A percentile compares a stretch with the other conserved stretches of the same genome.
These are phyloP conservation scores for Meteorus sp. DNA, from an alignment of 1,140 invertebrate species.

Conservation along the genomic window DNA sequence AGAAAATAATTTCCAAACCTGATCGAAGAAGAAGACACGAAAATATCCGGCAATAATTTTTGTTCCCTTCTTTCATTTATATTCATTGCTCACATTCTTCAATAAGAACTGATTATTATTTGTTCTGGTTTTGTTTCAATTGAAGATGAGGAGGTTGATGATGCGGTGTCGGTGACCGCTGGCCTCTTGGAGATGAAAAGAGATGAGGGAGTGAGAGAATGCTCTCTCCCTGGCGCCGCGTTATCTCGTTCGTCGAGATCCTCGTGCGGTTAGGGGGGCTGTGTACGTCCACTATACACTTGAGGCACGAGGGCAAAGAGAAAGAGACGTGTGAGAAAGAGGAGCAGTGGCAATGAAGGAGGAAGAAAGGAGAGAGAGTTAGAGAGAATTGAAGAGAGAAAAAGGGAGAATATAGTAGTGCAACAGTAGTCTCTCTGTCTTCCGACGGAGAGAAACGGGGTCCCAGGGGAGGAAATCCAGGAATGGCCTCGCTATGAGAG, in stretches of 20 bases:
- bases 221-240: constrained; percentile 49
- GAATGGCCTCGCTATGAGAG: constrained; percentile 39
- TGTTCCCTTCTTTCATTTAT: constrained; percentile 27
- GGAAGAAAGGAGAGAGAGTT: constrained; percentile 11
- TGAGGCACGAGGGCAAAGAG: constrained; percentile 14
- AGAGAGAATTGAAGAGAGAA: too few species aligned
- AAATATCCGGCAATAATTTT: neutral
- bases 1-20: too few species aligned
- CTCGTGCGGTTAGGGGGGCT: constrained; percentile 35
- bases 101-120: too few species aligned
- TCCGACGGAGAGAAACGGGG: constrained; percentile 21
- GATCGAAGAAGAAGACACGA: too few species aligned
- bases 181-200: constrained; percentile 39
- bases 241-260: constrained; percentile 56
- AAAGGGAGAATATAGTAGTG: constrained; percentile 28
- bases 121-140: constrained; percentile 13
- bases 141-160: constrained; percentile 12
- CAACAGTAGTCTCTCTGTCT: constrained; percentile 35
- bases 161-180: constrained; percentile 52
- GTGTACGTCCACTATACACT: constrained; percentile 16
- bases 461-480: constrained; percentile 45
- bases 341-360: too few species aligned
- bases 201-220: constrained; percentile 32
- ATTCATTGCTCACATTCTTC: too few species aligned
- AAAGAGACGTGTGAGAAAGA: constrained; percentile 8